Conservation (phyloP, 2,113 vertebrate species). For the Colistium nudipinnis region DNA sequence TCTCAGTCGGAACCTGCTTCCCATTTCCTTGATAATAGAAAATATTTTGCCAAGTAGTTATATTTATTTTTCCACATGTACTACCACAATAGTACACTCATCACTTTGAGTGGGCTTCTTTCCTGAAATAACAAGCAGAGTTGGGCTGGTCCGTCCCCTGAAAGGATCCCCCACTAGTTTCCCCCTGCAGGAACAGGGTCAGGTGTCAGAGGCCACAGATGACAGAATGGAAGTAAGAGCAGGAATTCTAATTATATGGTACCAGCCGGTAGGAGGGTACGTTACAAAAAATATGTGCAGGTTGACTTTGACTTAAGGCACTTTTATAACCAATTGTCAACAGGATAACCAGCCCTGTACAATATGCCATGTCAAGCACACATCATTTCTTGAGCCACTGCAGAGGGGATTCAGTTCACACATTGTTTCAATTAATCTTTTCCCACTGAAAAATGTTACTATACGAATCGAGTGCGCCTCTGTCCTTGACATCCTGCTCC, state of each 20-base stretch:
- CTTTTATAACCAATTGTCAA: background rate
- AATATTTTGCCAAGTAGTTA: constrained; percentile 26
- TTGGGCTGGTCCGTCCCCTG: constrained; percentile 35
- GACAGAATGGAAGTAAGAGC: constrained; percentile 39
- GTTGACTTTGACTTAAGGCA: background rate
- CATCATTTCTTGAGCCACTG: background rate
- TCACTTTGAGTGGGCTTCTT: constrained; percentile 17
- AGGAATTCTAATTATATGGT: constrained; percentile 26
- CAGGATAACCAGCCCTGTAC: background rate
- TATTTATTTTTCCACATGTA: constrained; percentile 61
- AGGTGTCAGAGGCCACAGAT: constrained; percentile 57
- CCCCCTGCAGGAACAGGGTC: constrained; percentile 50
- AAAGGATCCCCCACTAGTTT: constrained; percentile 23
- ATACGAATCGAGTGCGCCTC: background rate
- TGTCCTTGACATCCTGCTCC: background rate
- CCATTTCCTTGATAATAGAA: constrained; percentile 55
- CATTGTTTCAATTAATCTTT: background rate
- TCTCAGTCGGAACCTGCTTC: constrained; percentile 47
- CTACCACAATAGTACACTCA: constrained; percentile 37
- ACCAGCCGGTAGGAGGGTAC: background rate
- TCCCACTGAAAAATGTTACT: background rate
- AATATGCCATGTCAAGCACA: background rate
- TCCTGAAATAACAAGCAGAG: constrained; percentile 71
- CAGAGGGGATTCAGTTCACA: background rate
- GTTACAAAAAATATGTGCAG: background rate